Evolutionary conservation across 2,888 invertebrate species (phyloP), one percentile per base, ranked within the genome.

Genomic region (Drosophila monieri): DNA sequence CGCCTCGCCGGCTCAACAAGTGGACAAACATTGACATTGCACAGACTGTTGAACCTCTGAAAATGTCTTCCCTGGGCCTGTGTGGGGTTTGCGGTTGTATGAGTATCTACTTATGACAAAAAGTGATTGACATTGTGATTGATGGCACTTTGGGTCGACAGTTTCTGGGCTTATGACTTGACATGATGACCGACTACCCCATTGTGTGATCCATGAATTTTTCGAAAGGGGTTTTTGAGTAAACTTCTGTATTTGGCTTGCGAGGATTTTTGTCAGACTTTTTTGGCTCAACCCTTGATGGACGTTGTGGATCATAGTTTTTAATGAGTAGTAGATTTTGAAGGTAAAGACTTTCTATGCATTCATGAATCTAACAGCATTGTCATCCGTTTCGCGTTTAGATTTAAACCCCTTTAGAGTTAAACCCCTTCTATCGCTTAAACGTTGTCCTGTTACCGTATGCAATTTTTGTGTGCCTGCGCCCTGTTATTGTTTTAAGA

Each of bases 51-150:
- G 54, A 70, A 57, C 55, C 59, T 57, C 62, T 74, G 65, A 37
- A 76, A 78, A 76, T 66, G 67, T 64, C 39, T 41, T 15, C 39
- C 39, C 15, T 41, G 39, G 14, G 39, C 18, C 39, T 18, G n/a
- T 55, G 51, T 49, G 23, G 52, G 30, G 27, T 32, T 37, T 60
- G 39, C 18, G 39, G 39, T 10, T 41, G 39, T 41, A 48, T 49
- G 61, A 52, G 77, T 69, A 64, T 72, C 74, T 76, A 76, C 85
- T 80, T 86, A 73, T 66, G 69, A 53, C 80, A 65, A 73, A 72
- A 84, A 67, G 81, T 84, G 81, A 81, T 81, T 81, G 81, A 81
- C 87, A 86, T 71, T 74, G 78, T 86, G 87, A 81, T 86, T 84
- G 85, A 86, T 81, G 76, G 81, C 70, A 70, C 85, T 84, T 74